Base-by-base conservation (phyloP, 2,797 vertebrate species). In the Coracias cyanogaster region DNA sequence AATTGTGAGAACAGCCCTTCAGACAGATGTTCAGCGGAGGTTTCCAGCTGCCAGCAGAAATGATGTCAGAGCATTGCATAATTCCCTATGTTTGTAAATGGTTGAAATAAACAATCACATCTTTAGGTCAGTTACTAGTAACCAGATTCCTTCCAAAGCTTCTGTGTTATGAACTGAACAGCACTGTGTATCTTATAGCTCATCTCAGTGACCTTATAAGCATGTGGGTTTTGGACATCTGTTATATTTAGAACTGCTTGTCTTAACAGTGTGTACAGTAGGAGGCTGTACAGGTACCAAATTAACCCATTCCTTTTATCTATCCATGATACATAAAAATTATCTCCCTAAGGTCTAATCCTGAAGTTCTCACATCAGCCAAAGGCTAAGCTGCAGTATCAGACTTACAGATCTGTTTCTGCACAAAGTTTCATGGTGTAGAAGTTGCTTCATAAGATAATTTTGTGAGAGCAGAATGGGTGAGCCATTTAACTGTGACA, bases 51-150 rank as follows among this genome's bases (percentile, higher is more conserved):
- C 72, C 82, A 65, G 84, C 35, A 91, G 87, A 76, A 89, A 70
- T 95, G 51, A 94, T 81, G 84, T 95, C 95, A 96, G 74, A 82
- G 16, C 69, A 83, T 94, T 95, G 91, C 78, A 57, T 94, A 94
- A 86, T 96, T 86, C 82, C 28, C 79, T 67, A 8, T 95, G 94
- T 97, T 97, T 97, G 94, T 97, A 96, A 90, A 93, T 57, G 25
- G 20, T 35, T 95, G 74, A 80, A 96, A 96, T 94, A 97, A 98
- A 97, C 93, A 97, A 33, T 71, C 62, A 46, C 92, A 80, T 70
- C 87, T 82, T 73, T 72, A 77, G 71, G 51, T 45, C 69, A 67
- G 7, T 91, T 71, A 86, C 83, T 91, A 88, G 55, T 33, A 91
- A 20, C 64, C 51, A 74, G 70, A 78, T 78, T 95, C 86, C 64